Evolutionary conservation across 2,888 invertebrate species (phyloP).

Genomic region (Ochlodes sylvanus): DNA sequence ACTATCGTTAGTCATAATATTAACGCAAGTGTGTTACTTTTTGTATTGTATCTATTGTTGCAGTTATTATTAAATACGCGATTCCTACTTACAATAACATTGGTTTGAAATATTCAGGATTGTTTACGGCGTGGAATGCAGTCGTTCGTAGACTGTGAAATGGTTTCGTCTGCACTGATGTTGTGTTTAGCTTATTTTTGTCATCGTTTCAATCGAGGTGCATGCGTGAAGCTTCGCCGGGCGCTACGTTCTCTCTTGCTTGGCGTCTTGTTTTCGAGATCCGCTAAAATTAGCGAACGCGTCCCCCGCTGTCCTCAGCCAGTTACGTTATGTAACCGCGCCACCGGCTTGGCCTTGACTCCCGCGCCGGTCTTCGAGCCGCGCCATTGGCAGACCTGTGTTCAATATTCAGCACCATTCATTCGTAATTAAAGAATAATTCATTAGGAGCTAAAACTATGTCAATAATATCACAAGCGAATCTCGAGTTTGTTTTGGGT

Average conservation of each 20-base stretch:
- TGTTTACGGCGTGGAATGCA: constrained; percentile 1
- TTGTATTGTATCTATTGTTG: neutral
- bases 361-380: constrained; percentile 68
- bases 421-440: constrained; percentile 14
- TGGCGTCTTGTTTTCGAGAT: constrained; percentile 72
- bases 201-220: constrained; percentile 40
- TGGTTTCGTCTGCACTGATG: constrained; percentile 1
- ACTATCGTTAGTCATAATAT: neutral
- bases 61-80: neutral
- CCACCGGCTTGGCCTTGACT: constrained; percentile 79
- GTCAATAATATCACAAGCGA: neutral
- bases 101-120: neutral
- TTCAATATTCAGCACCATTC: constrained; percentile 14
- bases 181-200: constrained; percentile 32
- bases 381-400: constrained; percentile 41
- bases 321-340: constrained; percentile 80
- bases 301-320: constrained; percentile 62
- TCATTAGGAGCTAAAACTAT: neutral
- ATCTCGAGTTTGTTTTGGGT: neutral
- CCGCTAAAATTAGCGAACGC: constrained; percentile 77
- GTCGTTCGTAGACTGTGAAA: neutral
- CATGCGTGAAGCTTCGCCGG: constrained; percentile 43
- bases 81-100: neutral
- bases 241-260: constrained; percentile 56
- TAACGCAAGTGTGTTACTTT: neutral